Percentiles rank a stretch among this genome's conserved stretches.
Conservation (phyloP, 2,888 invertebrate species). For the Anarsia innoxiella region DNA sequence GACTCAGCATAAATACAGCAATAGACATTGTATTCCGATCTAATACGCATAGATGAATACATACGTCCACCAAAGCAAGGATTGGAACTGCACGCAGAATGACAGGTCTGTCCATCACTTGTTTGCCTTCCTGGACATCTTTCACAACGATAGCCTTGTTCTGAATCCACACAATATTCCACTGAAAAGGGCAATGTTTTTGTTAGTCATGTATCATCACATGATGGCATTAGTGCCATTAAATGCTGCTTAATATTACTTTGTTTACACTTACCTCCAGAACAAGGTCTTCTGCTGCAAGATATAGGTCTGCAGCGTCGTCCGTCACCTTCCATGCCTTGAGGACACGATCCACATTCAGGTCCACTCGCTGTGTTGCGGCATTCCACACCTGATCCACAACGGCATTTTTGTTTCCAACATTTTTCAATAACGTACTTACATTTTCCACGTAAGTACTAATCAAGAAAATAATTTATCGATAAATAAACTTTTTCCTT, state of each 20-base stretch:
- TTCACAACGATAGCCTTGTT: slow-evolving; percentile 83
- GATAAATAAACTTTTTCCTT: too few species aligned
- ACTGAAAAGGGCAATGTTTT: too few species aligned
- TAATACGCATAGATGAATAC: too few species aligned
- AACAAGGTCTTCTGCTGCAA: slow-evolving; percentile 80
- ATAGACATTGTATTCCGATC: too few species aligned
- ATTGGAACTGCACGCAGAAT: slow-evolving; percentile 81
- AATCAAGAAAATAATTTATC: not conserved
- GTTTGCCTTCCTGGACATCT: slow-evolving; percentile 82
- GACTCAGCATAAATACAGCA: too few species aligned
- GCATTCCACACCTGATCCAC: slow-evolving; percentile 79
- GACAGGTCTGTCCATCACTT: slow-evolving; percentile 86
- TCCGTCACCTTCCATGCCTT: slow-evolving; percentile 82
- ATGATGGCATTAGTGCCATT: not conserved
- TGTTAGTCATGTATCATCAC: not conserved
- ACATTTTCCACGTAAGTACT: not conserved
- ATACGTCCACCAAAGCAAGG: slow-evolving; percentile 66
- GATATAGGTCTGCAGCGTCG: slow-evolving; percentile 77
- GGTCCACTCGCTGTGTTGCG: slow-evolving; percentile 85
- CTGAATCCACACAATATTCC: slow-evolving; percentile 80
- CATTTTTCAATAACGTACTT: not conserved
- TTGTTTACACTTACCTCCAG: slow-evolving; percentile 63
- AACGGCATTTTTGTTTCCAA: not conserved
- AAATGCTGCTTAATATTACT: too few species aligned
- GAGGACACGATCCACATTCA: slow-evolving; percentile 89